phyloP scores from a whole-genome alignment of 2,113 vertebrate genomes.

The Tonatia bakeri region DNA sequence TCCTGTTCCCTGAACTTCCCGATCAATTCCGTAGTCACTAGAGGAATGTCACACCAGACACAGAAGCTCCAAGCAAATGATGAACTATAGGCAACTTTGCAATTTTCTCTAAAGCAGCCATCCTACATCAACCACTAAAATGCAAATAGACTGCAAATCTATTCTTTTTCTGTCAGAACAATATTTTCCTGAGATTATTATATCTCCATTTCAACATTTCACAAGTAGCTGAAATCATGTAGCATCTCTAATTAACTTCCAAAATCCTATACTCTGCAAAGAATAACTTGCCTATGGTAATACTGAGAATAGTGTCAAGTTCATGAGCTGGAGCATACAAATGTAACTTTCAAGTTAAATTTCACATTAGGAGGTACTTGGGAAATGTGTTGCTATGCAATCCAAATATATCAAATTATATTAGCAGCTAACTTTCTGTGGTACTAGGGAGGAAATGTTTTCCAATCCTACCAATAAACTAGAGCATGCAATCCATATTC shows the following conservation, averaged over 20 bases:
- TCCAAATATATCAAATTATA: slow-evolving; percentile 25
- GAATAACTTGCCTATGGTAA: background rate
- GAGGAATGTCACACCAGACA: background rate
- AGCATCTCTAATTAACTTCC: slow-evolving; percentile 51
- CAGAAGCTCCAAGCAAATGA: background rate
- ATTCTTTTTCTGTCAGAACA: background rate
- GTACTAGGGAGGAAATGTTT: background rate
- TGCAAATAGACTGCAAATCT: slow-evolving; percentile 12
- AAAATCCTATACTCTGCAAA: background rate
- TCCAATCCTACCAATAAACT: background rate
- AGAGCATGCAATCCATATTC: background rate
- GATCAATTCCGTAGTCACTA: background rate
- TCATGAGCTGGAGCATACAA: background rate
- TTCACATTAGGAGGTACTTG: slow-evolving; percentile 31
- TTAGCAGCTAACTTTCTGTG: background rate
- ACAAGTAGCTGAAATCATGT: slow-evolving; percentile 31
- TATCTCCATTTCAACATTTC: slow-evolving; percentile 38
- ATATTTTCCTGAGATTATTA: background rate
- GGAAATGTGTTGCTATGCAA: slow-evolving; percentile 4
- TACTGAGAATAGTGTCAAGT: slow-evolving; percentile 19
- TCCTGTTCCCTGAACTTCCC: background rate
- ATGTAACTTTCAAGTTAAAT: slow-evolving; percentile 44
- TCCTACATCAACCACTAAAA: background rate
- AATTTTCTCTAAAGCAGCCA: background rate
- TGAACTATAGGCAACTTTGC: background rate